Conservation (phyloP, 1,140 invertebrate genomes). For the Patella vulgata region DNA sequence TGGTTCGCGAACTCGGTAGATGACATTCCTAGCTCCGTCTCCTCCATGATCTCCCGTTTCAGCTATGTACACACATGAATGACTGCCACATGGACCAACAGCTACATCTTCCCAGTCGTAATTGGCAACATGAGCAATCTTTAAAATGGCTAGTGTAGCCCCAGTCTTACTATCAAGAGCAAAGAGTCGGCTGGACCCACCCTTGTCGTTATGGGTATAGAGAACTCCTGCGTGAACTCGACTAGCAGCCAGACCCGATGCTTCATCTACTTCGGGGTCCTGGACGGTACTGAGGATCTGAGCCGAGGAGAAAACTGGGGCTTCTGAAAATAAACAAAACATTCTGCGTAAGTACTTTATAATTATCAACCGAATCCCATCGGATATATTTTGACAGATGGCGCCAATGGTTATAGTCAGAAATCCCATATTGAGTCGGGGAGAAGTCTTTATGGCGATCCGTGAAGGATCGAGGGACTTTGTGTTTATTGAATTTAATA, state of each 20-base stretch:
- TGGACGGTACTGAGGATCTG: conserved; percentile 17
- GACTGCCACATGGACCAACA: conserved; percentile 38
- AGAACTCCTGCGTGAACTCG: conserved; percentile 37
- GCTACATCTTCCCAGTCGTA: conserved; percentile 54
- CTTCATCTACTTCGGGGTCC: conserved; percentile 29
- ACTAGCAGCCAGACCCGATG: conserved; percentile 47
- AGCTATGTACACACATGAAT: conserved; percentile 44
- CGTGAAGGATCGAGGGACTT: no score
- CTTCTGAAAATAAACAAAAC: no score
- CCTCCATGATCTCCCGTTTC: conserved; percentile 43
- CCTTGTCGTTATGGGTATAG: conserved; percentile 48
- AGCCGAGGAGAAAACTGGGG: conserved; percentile 14
- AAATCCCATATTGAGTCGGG: no score
- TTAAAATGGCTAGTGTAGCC: conserved; percentile 25
- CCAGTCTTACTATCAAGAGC: conserved; percentile 27
- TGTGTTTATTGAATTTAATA: no score
- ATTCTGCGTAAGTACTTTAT: no score
- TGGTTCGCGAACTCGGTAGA: conserved; percentile 44
- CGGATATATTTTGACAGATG: no score
- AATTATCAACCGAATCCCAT: no score
- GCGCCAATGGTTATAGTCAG: no score
- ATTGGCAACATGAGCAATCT: conserved; percentile 29
- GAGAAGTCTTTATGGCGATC: no score
- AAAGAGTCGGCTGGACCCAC: conserved; percentile 25
- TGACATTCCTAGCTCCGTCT: conserved; percentile 33